Percentiles rank a stretch among this genome's conserved stretches.
Conservation (phyloP, 2,113 vertebrate species). For the Psophia crepitans region DNA sequence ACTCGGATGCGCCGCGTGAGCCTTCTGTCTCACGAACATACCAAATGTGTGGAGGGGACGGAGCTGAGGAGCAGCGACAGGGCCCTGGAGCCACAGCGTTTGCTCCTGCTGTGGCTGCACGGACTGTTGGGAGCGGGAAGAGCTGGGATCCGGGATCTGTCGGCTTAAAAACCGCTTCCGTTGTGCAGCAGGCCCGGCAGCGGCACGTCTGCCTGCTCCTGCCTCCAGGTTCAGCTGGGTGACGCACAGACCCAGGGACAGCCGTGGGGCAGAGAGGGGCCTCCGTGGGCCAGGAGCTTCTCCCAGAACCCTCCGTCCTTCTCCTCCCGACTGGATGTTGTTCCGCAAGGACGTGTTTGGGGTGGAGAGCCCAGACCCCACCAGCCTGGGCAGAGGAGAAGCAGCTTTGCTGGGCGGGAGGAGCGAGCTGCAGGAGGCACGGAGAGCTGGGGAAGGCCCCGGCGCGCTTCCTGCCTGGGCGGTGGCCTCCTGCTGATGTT, state of each 20-base stretch:
- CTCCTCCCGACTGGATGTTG: background rate
- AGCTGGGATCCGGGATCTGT: background rate
- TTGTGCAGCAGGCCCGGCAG: background rate
- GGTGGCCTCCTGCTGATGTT: background rate
- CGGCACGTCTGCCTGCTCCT: background rate
- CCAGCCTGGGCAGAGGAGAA: background rate
- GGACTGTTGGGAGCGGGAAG: background rate
- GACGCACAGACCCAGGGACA: background rate
- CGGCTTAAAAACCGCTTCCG: background rate
- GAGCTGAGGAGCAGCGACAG: background rate
- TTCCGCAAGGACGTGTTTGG: background rate
- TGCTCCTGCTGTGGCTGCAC: background rate
- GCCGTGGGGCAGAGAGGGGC: background rate
- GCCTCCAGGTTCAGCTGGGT: background rate
- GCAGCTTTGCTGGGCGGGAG: background rate
- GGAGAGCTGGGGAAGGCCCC: background rate
- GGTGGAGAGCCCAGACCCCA: background rate
- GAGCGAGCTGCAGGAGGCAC: background rate
- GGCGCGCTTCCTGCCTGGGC: background rate
- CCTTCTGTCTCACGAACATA: background rate
- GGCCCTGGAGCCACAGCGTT: accelerated
- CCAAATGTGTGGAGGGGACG: background rate
- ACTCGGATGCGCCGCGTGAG: background rate
- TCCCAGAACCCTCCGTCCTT: background rate
- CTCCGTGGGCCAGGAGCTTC: background rate